phyloP scores from a whole-genome alignment of 2,888 invertebrate genomes.

The Zygogramma bicolorata region DNA sequence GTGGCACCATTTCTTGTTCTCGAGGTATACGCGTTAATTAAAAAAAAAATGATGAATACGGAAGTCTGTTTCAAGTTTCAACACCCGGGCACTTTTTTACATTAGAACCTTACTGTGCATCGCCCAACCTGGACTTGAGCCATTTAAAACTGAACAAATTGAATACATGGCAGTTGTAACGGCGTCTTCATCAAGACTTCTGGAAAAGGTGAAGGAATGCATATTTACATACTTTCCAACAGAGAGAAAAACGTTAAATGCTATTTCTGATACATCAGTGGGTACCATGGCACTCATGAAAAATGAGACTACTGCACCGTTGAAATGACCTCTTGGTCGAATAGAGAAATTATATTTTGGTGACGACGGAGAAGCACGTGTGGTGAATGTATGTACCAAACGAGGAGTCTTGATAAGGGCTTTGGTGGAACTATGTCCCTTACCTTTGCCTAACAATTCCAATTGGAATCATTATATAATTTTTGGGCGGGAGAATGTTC shows the following conservation, averaged over 20 bases:
- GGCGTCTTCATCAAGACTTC: not conserved
- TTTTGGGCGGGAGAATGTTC: not conserved
- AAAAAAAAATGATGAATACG: too few relatives aligned
- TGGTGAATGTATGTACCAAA: not conserved
- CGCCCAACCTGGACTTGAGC: too few relatives aligned
- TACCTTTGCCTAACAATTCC: not conserved
- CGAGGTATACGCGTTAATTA: too few relatives aligned
- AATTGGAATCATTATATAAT: not conserved
- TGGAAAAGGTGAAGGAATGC: not conserved
- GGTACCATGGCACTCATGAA: constrained; percentile 6
- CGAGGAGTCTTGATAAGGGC: not conserved
- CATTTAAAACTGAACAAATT: too few relatives aligned
- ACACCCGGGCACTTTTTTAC: too few relatives aligned
- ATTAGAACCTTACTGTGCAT: too few relatives aligned
- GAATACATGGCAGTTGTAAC: too few relatives aligned
- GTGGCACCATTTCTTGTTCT: too few relatives aligned
- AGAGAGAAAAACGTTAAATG: constrained; percentile 6
- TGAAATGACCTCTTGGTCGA: not conserved
- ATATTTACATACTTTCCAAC: constrained; percentile 11
- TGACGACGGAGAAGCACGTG: not conserved
- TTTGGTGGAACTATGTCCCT: not conserved
- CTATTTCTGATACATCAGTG: not conserved
- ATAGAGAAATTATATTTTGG: not conserved
- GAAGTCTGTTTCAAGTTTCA: too few relatives aligned
- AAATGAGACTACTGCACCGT: not conserved